Conservation (phyloP, 1,140 invertebrate genomes). For the Harlomillsia oculata region DNA sequence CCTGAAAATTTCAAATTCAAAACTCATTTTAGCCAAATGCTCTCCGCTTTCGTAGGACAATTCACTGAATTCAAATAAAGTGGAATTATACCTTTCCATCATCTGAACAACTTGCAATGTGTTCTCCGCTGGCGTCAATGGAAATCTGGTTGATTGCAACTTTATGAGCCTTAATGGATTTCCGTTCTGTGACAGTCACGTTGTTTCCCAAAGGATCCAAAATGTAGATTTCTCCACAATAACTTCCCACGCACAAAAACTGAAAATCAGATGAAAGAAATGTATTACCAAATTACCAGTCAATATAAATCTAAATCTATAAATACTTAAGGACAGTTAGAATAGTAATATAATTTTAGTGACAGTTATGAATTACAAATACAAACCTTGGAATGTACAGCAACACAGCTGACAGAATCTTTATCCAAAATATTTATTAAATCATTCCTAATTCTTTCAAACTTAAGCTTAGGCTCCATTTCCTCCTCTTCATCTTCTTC, state of each 20-base stretch:
- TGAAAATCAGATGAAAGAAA: conserved; percentile 39
- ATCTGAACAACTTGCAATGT: conserved; percentile 87
- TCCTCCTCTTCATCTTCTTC: conserved; percentile 45
- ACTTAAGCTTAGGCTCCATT: conserved; percentile 85
- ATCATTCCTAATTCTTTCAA: conserved; percentile 78
- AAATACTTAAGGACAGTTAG: too few relatives aligned
- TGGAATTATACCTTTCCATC: conserved; percentile 69
- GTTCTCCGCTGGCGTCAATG: conserved; percentile 83
- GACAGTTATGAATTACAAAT: too few relatives aligned
- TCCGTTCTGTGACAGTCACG: conserved; percentile 48
- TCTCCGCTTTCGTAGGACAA: too few relatives aligned
- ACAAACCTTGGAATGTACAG: conserved; percentile 77
- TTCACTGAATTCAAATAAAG: conserved; percentile 57
- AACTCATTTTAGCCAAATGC: conserved; percentile 52
- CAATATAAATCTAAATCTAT: not conserved
- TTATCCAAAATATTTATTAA: conserved; percentile 71
- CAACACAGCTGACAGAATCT: conserved; percentile 81
- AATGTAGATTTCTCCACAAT: conserved; percentile 79
- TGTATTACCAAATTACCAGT: not conserved
- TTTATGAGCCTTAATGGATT: conserved; percentile 65
- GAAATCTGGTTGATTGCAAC: conserved; percentile 88
- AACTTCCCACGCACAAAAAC: conserved; percentile 85
- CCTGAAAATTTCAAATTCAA: conserved; percentile 52
- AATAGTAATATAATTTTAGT: too few relatives aligned
- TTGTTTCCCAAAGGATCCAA: conserved; percentile 79